Percentiles rank a stretch among this genome's conserved stretches.
Conservation (phyloP, 2,113 vertebrate species). For the Catharus bicknelli region DNA sequence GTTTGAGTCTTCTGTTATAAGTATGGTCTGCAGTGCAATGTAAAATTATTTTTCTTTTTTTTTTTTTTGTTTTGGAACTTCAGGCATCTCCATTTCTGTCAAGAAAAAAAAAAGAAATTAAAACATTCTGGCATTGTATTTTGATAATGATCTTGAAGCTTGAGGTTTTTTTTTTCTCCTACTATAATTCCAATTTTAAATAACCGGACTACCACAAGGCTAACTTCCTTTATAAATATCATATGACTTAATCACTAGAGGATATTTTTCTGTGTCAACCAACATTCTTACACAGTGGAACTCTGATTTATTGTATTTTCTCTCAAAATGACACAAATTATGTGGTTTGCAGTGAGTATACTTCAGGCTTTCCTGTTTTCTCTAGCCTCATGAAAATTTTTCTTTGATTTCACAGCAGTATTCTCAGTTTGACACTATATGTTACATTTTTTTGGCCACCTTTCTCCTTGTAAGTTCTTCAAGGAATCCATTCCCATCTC, state of each 20-base stretch:
- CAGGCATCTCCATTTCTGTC: neutral
- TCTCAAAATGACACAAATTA: neutral
- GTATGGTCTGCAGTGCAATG: neutral
- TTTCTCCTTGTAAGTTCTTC: neutral
- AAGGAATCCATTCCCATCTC: neutral
- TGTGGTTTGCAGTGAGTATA: neutral
- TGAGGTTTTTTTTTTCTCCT: neutral
- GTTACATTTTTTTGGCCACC: neutral
- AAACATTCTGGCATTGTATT: neutral
- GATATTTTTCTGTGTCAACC: conserved; percentile 7
- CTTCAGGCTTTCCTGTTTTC: neutral
- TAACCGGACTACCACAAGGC: neutral
- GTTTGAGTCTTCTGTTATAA: neutral
- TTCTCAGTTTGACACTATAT: neutral
- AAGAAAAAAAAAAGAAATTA: neutral
- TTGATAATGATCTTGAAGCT: neutral
- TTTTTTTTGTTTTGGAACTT: neutral
- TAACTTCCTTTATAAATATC: conserved; percentile 1
- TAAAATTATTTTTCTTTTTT: too few species aligned
- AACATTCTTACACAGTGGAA: neutral
- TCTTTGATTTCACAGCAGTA: neutral
- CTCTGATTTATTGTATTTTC: neutral
- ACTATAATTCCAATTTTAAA: neutral
- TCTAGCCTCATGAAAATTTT: neutral
- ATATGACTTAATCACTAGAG: neutral